Evolutionary conservation across 2,888 invertebrate species (phyloP).

Genomic region (Nebria brevicollis): DNA sequence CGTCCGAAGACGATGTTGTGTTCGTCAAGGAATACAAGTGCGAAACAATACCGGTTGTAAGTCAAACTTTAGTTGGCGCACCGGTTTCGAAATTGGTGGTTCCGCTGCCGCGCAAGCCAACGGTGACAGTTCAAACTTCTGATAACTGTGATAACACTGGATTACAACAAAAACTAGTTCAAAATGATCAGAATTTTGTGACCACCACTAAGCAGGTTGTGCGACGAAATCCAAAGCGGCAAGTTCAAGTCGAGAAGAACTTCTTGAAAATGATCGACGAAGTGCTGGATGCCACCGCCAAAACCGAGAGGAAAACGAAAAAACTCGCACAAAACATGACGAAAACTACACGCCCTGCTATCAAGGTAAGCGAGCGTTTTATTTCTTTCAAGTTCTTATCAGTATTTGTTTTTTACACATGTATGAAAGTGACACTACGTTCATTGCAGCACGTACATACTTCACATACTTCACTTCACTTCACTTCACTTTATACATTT

Average conservation of each 20-base stretch:
- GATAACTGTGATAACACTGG: not conserved
- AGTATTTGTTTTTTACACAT: not conserved
- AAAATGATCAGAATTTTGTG: not conserved
- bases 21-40: constrained; percentile 54
- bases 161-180: not conserved
- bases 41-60: constrained; percentile 16
- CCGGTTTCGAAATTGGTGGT: not conserved
- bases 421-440: not conserved
- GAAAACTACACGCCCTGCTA: not conserved
- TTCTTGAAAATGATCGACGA: constrained; percentile 31
- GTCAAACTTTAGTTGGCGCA: not conserved
- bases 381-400: not conserved
- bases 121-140: not conserved
- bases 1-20: constrained; percentile 54
- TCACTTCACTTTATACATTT: not conserved
- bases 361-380: constrained; percentile 32
- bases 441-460: not conserved
- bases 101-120: not conserved
- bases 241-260: constrained; percentile 50
- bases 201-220: constrained; percentile 27
- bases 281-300: constrained; percentile 23
- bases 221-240: constrained; percentile 53
- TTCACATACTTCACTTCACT: not conserved
- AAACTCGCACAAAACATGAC: constrained; percentile 7
- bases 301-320: constrained; percentile 27